These are phyloP conservation scores for Sebastes minor DNA, from an alignment of 2,797 vertebrate genomes.

Conservation along the genomic window DNA sequence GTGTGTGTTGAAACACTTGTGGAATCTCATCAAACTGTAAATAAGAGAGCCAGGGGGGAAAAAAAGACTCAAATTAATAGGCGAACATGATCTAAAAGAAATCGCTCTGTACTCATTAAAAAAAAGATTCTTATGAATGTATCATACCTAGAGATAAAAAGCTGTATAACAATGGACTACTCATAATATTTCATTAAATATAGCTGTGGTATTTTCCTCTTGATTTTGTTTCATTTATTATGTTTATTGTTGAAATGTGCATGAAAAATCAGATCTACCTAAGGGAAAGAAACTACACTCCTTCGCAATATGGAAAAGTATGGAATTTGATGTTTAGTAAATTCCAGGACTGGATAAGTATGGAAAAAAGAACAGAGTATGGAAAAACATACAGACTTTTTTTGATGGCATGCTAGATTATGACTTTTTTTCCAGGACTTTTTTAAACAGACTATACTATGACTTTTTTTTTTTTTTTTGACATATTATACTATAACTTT, in stretches of 20 bases:
- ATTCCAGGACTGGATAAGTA: neutral
- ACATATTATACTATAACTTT: too few relatives aligned
- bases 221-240: slow-evolving; percentile 33
- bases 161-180: slow-evolving; percentile 87
- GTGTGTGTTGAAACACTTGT: slow-evolving; percentile 84
- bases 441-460: too few relatives aligned
- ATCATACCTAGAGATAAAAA: slow-evolving; percentile 81
- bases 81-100: slow-evolving; percentile 74
- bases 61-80: slow-evolving; percentile 43
- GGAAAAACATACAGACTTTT: too few relatives aligned
- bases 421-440: too few relatives aligned
- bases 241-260: neutral
- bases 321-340: neutral
- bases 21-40: slow-evolving; percentile 82
- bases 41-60: slow-evolving; percentile 67
- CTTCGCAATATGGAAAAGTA: neutral
- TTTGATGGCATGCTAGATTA: too few relatives aligned
- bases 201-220: slow-evolving; percentile 77
- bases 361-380: neutral
- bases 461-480: fast-evolving
- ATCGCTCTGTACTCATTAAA: slow-evolving; percentile 54
- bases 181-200: slow-evolving; percentile 81
- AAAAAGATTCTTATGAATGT: slow-evolving; percentile 83
- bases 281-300: neutral
- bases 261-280: neutral